phyloP scores from a whole-genome alignment of 2,797 vertebrate genomes.

The Hoplostethus atlanticus region DNA sequence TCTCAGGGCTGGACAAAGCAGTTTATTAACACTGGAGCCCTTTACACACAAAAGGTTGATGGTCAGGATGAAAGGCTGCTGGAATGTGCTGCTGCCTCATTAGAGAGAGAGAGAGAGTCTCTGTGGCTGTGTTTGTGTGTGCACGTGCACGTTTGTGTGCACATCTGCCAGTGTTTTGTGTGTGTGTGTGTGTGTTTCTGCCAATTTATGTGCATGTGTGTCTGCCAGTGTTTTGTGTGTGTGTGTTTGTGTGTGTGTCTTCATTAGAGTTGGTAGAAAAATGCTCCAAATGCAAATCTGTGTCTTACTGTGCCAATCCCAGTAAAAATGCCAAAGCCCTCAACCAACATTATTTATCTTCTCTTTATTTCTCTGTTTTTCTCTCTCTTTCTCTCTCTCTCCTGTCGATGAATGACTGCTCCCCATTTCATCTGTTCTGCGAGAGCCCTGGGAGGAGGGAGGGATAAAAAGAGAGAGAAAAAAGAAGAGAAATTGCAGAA shows the following conservation, averaged over 20 bases:
- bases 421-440: slow-evolving; percentile 44
- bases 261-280: slow-evolving; percentile 45
- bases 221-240: neutral
- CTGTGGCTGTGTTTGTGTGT: neutral
- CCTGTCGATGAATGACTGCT: slow-evolving; percentile 39
- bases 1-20: neutral
- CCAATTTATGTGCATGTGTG: neutral
- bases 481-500: slow-evolving; percentile 29
- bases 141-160: neutral
- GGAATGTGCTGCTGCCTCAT: slow-evolving; percentile 6
- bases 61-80: slow-evolving; percentile 28
- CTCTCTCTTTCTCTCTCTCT: slow-evolving; percentile 3
- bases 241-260: slow-evolving; percentile 22
- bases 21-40: slow-evolving; percentile 32
- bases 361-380: slow-evolving; percentile 40
- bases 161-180: slow-evolving; percentile 9
- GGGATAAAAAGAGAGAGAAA: slow-evolving; percentile 24
- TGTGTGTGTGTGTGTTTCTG: neutral
- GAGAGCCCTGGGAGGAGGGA: slow-evolving; percentile 31
- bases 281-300: slow-evolving; percentile 59
- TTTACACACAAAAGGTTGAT: slow-evolving; percentile 1
- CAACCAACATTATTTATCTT: slow-evolving; percentile 40
- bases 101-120: slow-evolving; percentile 25
- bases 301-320: slow-evolving; percentile 23
- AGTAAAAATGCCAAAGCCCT: slow-evolving; percentile 48